Evolutionary conservation across 2,113 vertebrate genomes (phyloP).

Genomic region (Myiopsitta monachus): DNA sequence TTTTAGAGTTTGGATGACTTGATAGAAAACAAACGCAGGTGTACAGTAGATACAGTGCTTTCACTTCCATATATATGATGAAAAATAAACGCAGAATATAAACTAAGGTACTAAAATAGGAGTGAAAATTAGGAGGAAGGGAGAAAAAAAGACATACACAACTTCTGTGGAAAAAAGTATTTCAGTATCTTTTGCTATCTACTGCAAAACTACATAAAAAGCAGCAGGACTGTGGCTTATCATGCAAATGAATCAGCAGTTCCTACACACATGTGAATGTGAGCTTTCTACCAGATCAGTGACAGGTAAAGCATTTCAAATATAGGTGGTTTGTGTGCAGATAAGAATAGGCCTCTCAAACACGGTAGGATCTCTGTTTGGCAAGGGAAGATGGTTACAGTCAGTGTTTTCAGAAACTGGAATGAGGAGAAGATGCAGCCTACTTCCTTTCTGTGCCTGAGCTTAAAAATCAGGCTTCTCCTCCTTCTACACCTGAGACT

Average conservation of each 20-base stretch:
- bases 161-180: background rate
- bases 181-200: background rate
- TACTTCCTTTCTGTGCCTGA: rapidly evolving
- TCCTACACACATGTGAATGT: background rate
- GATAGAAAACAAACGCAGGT: background rate
- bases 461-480: background rate
- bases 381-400: background rate
- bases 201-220: background rate
- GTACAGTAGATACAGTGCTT: background rate
- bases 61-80: background rate
- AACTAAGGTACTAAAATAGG: background rate
- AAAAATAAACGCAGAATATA: background rate
- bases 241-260: background rate
- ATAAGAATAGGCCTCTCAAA: background rate
- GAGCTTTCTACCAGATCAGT: background rate
- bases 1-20: background rate
- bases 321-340: background rate
- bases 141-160: background rate
- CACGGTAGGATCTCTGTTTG: background rate
- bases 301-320: background rate
- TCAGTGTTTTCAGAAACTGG: background rate
- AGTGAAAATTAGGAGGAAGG: background rate
- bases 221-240: background rate
- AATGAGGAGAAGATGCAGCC: background rate
- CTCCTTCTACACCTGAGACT: background rate